These are phyloP conservation scores for Tapera naevia DNA, from an alignment of 2,797 vertebrate species.

Conservation along the genomic window DNA sequence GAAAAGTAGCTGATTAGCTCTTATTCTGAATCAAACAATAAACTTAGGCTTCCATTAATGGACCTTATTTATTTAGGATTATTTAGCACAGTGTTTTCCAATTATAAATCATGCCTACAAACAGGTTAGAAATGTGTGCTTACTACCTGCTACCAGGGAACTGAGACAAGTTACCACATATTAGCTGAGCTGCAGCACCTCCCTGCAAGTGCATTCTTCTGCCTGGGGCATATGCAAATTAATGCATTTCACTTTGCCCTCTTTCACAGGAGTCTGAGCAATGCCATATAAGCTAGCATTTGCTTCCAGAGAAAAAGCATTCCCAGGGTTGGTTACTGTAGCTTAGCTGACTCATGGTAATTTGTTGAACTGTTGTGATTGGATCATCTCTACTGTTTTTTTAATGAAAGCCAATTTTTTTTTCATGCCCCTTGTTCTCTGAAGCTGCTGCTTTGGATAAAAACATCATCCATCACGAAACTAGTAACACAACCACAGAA, in stretches of 20 bases:
- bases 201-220: not conserved
- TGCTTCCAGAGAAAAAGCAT: not conserved
- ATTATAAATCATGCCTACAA: not conserved
- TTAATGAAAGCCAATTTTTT: not conserved
- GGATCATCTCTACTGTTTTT: not conserved
- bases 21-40: not conserved
- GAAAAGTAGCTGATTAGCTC: not conserved
- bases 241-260: not conserved
- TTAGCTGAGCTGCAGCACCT: not conserved
- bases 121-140: not conserved
- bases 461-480: constrained; percentile 12
- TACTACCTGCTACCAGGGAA: not conserved
- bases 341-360: constrained; percentile 40
- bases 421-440: not conserved
- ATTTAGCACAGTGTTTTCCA: not conserved
- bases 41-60: not conserved
- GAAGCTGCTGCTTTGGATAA: constrained; percentile 22
- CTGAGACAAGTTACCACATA: not conserved
- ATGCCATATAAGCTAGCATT: not conserved
- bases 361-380: constrained; percentile 15
- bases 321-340: not conserved
- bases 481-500: not conserved
- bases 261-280: not conserved
- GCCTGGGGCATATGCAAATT: not conserved
- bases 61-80: not conserved